Percentiles rank a stretch among this genome's conserved stretches.
Conservation (phyloP, 2,888 invertebrate species). For the Kuschelorhynchus macadamiae region DNA sequence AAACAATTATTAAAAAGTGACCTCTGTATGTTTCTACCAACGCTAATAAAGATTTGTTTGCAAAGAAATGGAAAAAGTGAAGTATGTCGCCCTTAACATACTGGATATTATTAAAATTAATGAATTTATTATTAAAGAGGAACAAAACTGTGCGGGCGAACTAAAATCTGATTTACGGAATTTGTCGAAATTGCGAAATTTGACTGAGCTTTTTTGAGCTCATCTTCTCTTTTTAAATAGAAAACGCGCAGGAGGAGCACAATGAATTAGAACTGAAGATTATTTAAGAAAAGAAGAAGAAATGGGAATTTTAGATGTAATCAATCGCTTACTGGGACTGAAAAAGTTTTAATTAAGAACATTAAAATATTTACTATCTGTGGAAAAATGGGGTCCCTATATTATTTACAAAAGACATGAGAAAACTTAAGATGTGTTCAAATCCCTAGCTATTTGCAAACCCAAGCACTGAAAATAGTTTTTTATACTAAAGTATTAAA, state of each 20-base stretch:
- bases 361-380: conserved; percentile 24
- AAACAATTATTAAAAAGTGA: conserved; percentile 31
- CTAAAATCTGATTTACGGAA: conserved; percentile 16
- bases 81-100: conserved; percentile 35
- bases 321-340: conserved; percentile 17
- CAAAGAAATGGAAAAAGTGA: conserved; percentile 37
- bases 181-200: conserved; percentile 7
- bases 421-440: background rate
- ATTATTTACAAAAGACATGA: conserved; percentile 22
- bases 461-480: conserved; percentile 8
- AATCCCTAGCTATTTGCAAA: conserved; percentile 16
- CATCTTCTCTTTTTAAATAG: conserved; percentile 1
- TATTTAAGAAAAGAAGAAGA: conserved; percentile 17
- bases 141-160: conserved; percentile 11
- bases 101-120: conserved; percentile 32
- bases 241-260: conserved; percentile 12
- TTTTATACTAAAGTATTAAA: conserved; percentile 13
- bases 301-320: conserved; percentile 12
- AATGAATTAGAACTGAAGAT: conserved; percentile 19
- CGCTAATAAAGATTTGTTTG: conserved; percentile 19
- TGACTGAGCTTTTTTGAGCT: conserved; percentile 8
- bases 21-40: conserved; percentile 22
- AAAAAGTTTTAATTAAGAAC: conserved; percentile 28
- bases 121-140: conserved; percentile 26
- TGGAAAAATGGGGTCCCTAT: conserved; percentile 24